These are phyloP conservation scores for Tetramorium parvispinum DNA, from an alignment of 1,140 invertebrate species.

Conservation along the genomic window DNA sequence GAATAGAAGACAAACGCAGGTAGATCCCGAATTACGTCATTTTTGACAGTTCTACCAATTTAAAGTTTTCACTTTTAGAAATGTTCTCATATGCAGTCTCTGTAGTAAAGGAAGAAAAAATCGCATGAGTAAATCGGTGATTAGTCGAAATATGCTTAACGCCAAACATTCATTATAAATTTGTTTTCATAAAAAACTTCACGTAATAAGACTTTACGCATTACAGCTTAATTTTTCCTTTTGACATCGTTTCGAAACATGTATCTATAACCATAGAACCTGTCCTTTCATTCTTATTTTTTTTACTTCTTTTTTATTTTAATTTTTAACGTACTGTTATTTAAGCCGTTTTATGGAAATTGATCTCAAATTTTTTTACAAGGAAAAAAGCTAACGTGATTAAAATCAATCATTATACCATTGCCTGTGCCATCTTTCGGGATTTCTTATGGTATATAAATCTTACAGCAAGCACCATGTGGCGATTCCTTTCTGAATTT, in stretches of 20 bases:
- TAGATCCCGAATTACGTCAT: neutral
- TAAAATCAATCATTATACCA: neutral
- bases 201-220: neutral
- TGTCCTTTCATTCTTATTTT: neutral
- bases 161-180: neutral
- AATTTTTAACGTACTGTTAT: neutral
- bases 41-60: neutral
- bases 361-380: neutral
- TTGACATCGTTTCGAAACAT: neutral
- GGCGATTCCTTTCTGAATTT: neutral
- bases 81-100: neutral
- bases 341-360: neutral
- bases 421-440: neutral
- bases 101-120: neutral
- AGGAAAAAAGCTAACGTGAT: neutral
- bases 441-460: neutral
- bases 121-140: neutral
- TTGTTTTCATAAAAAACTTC: neutral
- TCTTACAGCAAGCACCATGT: neutral
- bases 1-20: neutral
- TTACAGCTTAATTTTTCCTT: neutral
- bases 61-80: neutral
- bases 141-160: neutral
- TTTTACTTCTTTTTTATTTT: neutral
- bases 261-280: neutral